Evolutionary conservation across 2,113 vertebrate genomes (phyloP).

Genomic region (Morone saxatilis): DNA sequence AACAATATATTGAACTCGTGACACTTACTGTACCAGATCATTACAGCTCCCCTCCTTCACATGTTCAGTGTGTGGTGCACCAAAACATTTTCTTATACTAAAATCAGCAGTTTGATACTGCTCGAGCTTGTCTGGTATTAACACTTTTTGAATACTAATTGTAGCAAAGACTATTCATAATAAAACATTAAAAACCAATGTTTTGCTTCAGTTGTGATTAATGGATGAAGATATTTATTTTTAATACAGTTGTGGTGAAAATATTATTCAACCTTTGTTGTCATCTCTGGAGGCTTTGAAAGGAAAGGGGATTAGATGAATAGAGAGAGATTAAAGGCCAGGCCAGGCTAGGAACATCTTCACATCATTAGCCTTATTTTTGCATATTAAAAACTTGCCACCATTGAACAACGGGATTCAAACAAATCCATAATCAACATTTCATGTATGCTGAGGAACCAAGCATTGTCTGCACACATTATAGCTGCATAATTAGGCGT

Average conservation of each 20-base stretch:
- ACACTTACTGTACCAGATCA: slow-evolving; percentile 18
- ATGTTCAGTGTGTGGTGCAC: slow-evolving; percentile 29
- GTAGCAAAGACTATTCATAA: slow-evolving; percentile 62
- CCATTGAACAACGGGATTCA: slow-evolving; percentile 48
- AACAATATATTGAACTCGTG: slow-evolving; percentile 14
- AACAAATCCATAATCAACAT: slow-evolving; percentile 57
- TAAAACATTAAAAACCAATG: slow-evolving; percentile 59
- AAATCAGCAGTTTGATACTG: slow-evolving; percentile 81
- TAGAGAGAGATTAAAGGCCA: slow-evolving; percentile 71
- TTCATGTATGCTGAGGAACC: slow-evolving; percentile 39
- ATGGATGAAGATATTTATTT: slow-evolving; percentile 29
- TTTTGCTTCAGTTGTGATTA: slow-evolving; percentile 34
- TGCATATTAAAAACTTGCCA: slow-evolving; percentile 72
- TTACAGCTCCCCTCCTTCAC: slow-evolving; percentile 12
- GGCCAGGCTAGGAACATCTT: slow-evolving; percentile 45
- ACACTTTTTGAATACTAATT: slow-evolving; percentile 45
- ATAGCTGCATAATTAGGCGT: slow-evolving; percentile 57
- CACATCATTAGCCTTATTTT: slow-evolving; percentile 66
- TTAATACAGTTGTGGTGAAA: background rate
- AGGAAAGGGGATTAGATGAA: slow-evolving; percentile 60
- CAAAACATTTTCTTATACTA: background rate
- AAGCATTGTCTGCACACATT: slow-evolving; percentile 35
- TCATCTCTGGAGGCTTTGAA: slow-evolving; percentile 54
- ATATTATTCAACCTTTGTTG: slow-evolving; percentile 38
- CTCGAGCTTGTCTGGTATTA: slow-evolving; percentile 51